Percentiles rank a stretch among this genome's conserved stretches.
These are phyloP conservation scores for Globia sparganii DNA, from an alignment of 2,888 invertebrate species.

Conservation along the genomic window DNA sequence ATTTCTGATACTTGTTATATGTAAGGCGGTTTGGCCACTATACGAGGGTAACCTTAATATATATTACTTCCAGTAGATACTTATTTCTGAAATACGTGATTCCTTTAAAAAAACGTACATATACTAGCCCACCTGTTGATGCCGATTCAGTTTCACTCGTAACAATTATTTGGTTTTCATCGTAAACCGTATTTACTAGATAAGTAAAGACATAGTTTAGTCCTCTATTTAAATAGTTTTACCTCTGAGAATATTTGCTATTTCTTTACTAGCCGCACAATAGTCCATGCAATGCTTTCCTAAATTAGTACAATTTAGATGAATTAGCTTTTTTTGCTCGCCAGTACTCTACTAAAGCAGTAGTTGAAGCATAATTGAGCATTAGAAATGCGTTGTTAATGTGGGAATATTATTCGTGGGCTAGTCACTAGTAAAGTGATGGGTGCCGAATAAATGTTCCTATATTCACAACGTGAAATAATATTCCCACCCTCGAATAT, in stretches of 20 bases:
- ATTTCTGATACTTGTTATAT: constrained; percentile 38
- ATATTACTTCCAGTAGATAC: constrained; percentile 14
- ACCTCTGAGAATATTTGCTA: constrained; percentile 67
- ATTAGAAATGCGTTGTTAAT: constrained; percentile 83
- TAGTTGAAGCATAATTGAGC: constrained; percentile 83
- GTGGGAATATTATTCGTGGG: constrained; percentile 72
- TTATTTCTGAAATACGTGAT: not conserved
- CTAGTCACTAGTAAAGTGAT: constrained; percentile 54
- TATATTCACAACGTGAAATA: constrained; percentile 71
- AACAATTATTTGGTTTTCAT: constrained; percentile 47
- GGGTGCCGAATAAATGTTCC: constrained; percentile 68
- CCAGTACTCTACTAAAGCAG: constrained; percentile 74
- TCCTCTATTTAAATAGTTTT: constrained; percentile 53
- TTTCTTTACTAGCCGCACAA: constrained; percentile 80
- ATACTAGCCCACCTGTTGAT: constrained; percentile 37
- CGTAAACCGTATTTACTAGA: constrained; percentile 43
- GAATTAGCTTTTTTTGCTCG: constrained; percentile 81
- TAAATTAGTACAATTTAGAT: constrained; percentile 79
- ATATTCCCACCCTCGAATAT: constrained; percentile 81
- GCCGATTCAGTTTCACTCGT: constrained; percentile 38
- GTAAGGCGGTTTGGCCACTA: constrained; percentile 39
- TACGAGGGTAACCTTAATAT: constrained; percentile 14
- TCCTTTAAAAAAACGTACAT: not conserved
- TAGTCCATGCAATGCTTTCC: constrained; percentile 84
- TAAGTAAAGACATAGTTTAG: constrained; percentile 53